Percentiles rank a stretch among this genome's conserved stretches.
phyloP scores from a whole-genome alignment of 2,888 invertebrate genomes.

The Reticulitermes lucifugus region DNA sequence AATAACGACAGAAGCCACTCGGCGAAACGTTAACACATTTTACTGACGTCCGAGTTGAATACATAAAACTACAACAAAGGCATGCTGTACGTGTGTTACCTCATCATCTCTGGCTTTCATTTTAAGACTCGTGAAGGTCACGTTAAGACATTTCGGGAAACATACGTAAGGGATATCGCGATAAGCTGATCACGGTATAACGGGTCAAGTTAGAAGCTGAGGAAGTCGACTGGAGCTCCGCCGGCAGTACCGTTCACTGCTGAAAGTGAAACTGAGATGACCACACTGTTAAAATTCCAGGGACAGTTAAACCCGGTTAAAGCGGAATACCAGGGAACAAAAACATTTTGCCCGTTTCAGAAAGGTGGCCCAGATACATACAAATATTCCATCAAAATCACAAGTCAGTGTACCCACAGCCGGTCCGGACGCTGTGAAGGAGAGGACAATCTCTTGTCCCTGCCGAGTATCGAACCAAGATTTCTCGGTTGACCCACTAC shows the following conservation, averaged over 20 bases:
- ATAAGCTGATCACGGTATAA: background rate
- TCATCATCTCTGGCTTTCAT: background rate
- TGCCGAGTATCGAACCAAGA: no score
- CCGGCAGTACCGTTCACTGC: background rate
- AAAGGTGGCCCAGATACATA: no score
- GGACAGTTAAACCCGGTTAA: no score
- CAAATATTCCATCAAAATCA: no score
- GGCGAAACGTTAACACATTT: no score
- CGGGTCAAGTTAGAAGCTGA: background rate
- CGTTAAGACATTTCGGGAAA: conserved; percentile 7
- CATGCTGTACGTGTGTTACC: background rate
- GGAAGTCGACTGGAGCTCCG: background rate
- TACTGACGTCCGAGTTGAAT: background rate
- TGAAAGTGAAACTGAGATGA: background rate
- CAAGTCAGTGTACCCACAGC: no score
- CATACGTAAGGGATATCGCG: background rate
- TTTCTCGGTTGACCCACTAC: no score
- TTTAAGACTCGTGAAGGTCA: background rate
- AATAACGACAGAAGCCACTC: no score
- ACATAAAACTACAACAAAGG: background rate
- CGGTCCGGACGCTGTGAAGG: no score
- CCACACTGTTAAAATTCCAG: background rate
- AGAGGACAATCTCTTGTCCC: no score
- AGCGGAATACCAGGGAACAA: no score
- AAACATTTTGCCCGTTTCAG: no score